phyloP scores from a whole-genome alignment of 2,113 vertebrate species.

The Alectura lathami region DNA sequence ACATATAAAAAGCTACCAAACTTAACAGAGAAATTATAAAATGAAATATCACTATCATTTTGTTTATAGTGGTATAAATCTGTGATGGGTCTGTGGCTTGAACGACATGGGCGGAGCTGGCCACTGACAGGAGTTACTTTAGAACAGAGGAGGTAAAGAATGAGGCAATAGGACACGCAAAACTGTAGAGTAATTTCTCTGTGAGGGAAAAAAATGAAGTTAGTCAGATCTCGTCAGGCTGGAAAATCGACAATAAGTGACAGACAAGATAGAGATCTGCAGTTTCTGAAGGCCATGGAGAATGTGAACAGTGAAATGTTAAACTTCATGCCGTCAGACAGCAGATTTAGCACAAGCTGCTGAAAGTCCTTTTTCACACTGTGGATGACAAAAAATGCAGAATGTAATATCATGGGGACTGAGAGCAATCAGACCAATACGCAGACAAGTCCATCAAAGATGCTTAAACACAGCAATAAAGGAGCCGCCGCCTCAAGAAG shows the following conservation, averaged over 20 bases:
- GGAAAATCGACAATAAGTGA: neutral
- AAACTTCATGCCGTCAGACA: neutral
- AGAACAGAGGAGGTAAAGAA: neutral
- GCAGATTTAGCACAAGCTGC: neutral
- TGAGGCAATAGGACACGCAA: neutral
- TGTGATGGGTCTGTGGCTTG: neutral
- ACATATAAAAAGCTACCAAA: neutral
- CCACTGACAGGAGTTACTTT: neutral
- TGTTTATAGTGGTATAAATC: neutral
- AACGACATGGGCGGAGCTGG: neutral
- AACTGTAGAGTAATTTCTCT: neutral
- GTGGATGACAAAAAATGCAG: neutral
- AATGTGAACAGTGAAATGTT: neutral
- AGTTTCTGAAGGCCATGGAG: neutral
- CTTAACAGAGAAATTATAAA: neutral
- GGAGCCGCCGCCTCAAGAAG: neutral
- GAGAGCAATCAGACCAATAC: neutral
- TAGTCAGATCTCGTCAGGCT: neutral
- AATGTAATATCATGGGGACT: neutral
- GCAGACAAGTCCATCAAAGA: neutral
- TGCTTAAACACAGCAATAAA: accelerated
- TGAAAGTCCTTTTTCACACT: neutral
- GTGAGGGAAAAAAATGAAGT: neutral
- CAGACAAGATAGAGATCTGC: neutral
- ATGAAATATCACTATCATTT: neutral